Evolutionary conservation across 2,113 vertebrate species (phyloP).

Genomic region (Emydocephalus ijimae): DNA sequence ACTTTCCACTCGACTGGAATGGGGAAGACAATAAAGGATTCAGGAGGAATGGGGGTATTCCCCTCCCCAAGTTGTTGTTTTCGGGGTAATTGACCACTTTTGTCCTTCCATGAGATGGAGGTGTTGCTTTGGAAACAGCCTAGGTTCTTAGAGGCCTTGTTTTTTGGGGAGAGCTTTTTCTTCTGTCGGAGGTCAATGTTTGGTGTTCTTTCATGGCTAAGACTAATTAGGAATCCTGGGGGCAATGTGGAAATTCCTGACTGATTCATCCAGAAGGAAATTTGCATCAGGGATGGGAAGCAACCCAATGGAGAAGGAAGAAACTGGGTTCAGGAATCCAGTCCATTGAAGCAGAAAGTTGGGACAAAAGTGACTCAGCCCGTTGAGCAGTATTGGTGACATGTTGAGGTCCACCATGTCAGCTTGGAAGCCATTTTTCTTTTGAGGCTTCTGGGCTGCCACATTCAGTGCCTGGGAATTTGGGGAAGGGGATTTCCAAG

Average conservation of each 20-base stretch:
- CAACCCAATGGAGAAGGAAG: neutral
- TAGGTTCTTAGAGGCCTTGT: too few relatives aligned
- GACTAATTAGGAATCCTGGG: neutral
- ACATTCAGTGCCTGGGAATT: too few relatives aligned
- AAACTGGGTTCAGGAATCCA: neutral
- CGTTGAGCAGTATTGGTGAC: neutral
- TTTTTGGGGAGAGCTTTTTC: too few relatives aligned
- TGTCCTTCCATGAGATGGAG: neutral
- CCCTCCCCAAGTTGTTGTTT: neutral
- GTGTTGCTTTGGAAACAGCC: neutral
- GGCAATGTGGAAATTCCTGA: neutral
- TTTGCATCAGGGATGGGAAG: neutral
- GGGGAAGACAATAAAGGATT: neutral
- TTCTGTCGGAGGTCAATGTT: neutral
- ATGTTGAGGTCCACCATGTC: too few relatives aligned
- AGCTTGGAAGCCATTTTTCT: too few relatives aligned
- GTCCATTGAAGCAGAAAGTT: too few relatives aligned
- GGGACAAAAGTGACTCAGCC: too few relatives aligned
- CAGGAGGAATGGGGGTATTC: neutral
- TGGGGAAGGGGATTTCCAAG: too few relatives aligned
- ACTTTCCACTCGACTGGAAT: conserved; percentile 1
- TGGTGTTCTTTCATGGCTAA: neutral
- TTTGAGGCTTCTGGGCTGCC: too few relatives aligned
- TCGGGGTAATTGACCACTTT: neutral
- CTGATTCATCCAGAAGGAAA: neutral